Conservation (phyloP, 2,888 invertebrate species). For the Stenoptilia bipunctidactyla region DNA sequence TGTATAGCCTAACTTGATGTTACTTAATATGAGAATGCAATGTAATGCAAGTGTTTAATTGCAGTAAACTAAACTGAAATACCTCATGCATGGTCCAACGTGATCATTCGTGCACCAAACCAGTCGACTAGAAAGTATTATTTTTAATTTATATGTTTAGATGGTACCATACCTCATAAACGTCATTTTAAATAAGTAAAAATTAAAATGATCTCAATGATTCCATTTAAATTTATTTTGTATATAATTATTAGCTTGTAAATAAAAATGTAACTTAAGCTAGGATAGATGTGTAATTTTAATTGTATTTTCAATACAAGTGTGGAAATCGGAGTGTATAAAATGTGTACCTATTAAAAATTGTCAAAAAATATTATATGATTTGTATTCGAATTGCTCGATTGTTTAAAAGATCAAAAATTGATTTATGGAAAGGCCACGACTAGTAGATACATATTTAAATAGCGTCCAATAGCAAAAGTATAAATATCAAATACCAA, state of each 20-base stretch:
- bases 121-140: conserved; percentile 65
- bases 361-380: too few relatives aligned
- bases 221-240: conserved; percentile 36
- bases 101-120: conserved; percentile 44
- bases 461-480: conserved; percentile 56
- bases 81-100: conserved; percentile 41
- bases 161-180: conserved; percentile 40
- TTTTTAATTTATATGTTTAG: conserved; percentile 35
- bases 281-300: neutral
- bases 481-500: conserved; percentile 61
- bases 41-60: conserved; percentile 6
- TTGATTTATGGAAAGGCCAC: neutral
- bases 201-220: conserved; percentile 68
- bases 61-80: conserved; percentile 27
- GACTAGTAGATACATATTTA: conserved; percentile 38
- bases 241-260: conserved; percentile 58
- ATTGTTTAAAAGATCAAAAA: neutral
- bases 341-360: neutral
- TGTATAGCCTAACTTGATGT: too few relatives aligned
- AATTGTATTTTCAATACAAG: neutral
- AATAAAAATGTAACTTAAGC: conserved; percentile 36
- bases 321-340: too few relatives aligned
- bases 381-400: too few relatives aligned
- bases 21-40: too few relatives aligned
- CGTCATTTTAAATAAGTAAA: conserved; percentile 47